phyloP scores from a whole-genome alignment of 2,797 vertebrate species.

The Pristis pectinata region DNA sequence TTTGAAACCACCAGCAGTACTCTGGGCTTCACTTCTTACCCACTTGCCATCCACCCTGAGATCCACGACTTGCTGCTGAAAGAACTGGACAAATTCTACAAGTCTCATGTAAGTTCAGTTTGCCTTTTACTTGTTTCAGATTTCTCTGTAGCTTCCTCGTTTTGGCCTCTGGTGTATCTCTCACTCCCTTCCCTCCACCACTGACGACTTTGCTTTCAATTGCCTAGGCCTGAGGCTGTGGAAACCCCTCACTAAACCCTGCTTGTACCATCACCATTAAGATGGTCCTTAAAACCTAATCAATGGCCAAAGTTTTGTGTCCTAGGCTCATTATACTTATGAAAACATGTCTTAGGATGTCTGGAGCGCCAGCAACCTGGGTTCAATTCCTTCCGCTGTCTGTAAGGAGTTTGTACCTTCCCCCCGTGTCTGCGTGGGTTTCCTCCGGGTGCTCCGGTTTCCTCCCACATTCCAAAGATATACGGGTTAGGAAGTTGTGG shows the following conservation, averaged over 20 bases:
- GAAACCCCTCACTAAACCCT: neutral
- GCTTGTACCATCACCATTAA: neutral
- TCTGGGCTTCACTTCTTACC: conserved; percentile 76
- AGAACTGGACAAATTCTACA: conserved; percentile 76
- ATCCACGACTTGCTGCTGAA: conserved; percentile 70
- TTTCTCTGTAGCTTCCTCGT: neutral
- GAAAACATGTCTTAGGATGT: neutral
- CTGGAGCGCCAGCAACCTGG: no score
- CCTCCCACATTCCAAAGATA: no score
- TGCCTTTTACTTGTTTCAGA: neutral
- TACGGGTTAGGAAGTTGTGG: no score
- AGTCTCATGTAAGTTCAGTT: conserved; percentile 68
- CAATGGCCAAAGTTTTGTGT: neutral
- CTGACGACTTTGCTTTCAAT: neutral
- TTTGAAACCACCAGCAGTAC: conserved; percentile 83
- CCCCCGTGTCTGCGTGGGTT: no score
- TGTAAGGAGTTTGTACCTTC: no score
- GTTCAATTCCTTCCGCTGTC: no score
- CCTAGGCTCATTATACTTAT: neutral
- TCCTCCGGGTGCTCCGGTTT: no score
- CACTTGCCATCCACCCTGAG: conserved; percentile 72
- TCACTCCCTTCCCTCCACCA: neutral
- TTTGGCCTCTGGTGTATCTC: neutral
- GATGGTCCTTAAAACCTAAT: neutral
- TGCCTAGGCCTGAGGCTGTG: neutral